phyloP scores from a whole-genome alignment of 2,113 vertebrate genomes.

The Riparia riparia region DNA sequence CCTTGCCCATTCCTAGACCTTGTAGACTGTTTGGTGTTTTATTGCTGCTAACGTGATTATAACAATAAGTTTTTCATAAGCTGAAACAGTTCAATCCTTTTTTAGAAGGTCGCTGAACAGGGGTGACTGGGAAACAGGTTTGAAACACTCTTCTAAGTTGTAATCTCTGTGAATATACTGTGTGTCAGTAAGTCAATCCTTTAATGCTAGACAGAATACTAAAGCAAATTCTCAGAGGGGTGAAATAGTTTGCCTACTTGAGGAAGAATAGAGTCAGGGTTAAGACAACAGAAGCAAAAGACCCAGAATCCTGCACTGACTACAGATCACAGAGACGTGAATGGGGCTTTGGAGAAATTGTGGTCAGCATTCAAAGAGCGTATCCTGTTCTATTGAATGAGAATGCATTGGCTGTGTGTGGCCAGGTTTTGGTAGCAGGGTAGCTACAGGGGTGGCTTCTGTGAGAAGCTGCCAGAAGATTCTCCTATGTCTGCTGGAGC shows the following conservation, averaged over 20 bases:
- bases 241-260: not conserved
- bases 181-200: not conserved
- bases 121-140: not conserved
- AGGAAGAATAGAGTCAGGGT: not conserved
- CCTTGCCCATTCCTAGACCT: not conserved
- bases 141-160: not conserved
- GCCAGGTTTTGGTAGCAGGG: not conserved
- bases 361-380: fast-evolving
- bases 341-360: not conserved
- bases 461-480: not conserved
- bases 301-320: not conserved
- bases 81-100: not conserved
- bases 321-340: not conserved
- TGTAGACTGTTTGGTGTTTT: not conserved
- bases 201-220: not conserved
- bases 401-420: fast-evolving
- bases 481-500: not conserved
- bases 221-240: not conserved
- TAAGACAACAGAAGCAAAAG: not conserved
- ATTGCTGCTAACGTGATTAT: not conserved
- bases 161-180: not conserved
- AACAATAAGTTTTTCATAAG: not conserved
- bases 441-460: not conserved
- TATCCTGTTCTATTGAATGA: not conserved
- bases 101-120: not conserved